phyloP scores from a whole-genome alignment of 2,888 invertebrate species.

The Onchidella celtica region DNA sequence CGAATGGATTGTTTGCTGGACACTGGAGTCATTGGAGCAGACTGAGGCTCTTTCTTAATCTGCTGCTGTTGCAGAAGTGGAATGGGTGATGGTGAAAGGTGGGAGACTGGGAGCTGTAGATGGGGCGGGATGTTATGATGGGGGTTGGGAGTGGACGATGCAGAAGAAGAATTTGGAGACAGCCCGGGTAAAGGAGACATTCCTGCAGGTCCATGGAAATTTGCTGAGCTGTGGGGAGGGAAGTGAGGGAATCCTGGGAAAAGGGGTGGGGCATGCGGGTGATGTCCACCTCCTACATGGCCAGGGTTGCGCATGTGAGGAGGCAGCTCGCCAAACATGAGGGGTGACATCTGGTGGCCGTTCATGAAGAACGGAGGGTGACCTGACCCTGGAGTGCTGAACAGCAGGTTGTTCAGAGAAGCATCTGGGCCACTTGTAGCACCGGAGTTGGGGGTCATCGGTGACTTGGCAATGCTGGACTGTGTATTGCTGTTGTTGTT shows the following conservation, averaged over 20 bases:
- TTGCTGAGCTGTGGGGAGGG: slow-evolving; percentile 29
- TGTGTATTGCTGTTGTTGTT: slow-evolving; percentile 57
- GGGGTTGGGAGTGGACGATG: slow-evolving; percentile 28
- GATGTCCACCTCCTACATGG: slow-evolving; percentile 53
- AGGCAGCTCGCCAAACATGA: slow-evolving; percentile 44
- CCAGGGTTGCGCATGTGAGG: slow-evolving; percentile 47
- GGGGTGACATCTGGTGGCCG: slow-evolving; percentile 46
- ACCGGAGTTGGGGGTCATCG: slow-evolving; percentile 29
- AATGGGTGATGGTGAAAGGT: slow-evolving; percentile 39
- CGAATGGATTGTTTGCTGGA: slow-evolving; percentile 7
- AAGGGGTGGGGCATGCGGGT: slow-evolving; percentile 54
- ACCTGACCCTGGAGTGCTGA: slow-evolving; percentile 25
- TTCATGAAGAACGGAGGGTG: slow-evolving; percentile 53
- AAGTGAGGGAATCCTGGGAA: slow-evolving; percentile 47
- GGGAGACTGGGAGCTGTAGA: slow-evolving; percentile 26
- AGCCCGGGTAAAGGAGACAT: slow-evolving; percentile 38
- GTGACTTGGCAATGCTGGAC: slow-evolving; percentile 32
- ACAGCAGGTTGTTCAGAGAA: slow-evolving; percentile 41
- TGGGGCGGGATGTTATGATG: slow-evolving; percentile 23
- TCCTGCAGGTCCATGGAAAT: slow-evolving; percentile 18
- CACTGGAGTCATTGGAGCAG: slow-evolving; percentile 45
- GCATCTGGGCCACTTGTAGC: slow-evolving; percentile 31
- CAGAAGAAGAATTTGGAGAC: slow-evolving; percentile 33
- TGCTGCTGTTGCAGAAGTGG: slow-evolving; percentile 41
- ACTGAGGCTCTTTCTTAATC: slow-evolving; percentile 45